A percentile compares a stretch with the other conserved stretches of the same genome.
Evolutionary conservation across 2,888 invertebrate genomes (phyloP).

Genomic region (Gnatocerus cornutus): DNA sequence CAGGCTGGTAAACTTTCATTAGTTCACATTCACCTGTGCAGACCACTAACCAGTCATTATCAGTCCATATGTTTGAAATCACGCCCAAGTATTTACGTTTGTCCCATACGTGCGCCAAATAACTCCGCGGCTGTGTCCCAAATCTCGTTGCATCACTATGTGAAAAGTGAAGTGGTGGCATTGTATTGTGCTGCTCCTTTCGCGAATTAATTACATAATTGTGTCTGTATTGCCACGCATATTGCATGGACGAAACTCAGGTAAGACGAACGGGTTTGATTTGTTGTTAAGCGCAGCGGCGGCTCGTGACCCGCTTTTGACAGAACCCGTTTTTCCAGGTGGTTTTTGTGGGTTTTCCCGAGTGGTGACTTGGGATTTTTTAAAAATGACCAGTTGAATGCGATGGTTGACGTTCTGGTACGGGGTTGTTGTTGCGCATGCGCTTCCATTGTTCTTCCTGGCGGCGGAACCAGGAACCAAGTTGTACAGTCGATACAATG

Average conservation of each 20-base stretch:
- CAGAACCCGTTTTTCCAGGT: background rate
- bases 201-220: conserved; percentile 45
- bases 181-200: conserved; percentile 21
- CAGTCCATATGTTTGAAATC: conserved; percentile 62
- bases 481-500: conserved; percentile 70
- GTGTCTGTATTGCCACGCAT: conserved; percentile 37
- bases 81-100: conserved; percentile 23
- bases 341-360: conserved; percentile 20
- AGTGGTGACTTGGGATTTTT: conserved; percentile 10
- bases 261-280: conserved; percentile 11
- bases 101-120: conserved; percentile 15
- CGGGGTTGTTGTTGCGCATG: conserved; percentile 31
- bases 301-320: conserved; percentile 5
- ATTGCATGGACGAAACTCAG: conserved; percentile 29
- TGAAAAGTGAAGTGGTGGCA: conserved; percentile 45
- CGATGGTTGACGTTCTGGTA: conserved; percentile 31
- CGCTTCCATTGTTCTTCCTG: conserved; percentile 58
- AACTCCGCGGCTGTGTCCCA: conserved; percentile 16
- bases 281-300: no score
- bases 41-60: conserved; percentile 54
- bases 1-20: conserved; percentile 65
- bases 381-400: conserved; percentile 36
- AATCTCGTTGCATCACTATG: conserved; percentile 42
- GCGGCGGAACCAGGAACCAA: conserved; percentile 67
- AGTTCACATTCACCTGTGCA: conserved; percentile 67